phyloP scores from a whole-genome alignment of 2,888 invertebrate species.

The Caenorhabditis becei region DNA sequence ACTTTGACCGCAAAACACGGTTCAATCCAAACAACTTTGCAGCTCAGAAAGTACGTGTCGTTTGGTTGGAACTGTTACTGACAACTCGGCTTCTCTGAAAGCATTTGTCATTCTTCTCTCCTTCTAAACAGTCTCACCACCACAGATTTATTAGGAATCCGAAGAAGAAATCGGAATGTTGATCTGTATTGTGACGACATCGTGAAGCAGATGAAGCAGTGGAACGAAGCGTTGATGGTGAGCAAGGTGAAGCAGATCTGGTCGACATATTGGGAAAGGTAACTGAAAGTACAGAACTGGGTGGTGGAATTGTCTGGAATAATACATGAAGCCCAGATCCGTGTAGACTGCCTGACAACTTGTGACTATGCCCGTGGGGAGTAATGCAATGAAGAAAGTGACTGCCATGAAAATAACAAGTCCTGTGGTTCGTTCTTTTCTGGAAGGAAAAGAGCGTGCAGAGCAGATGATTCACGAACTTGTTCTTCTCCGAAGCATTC shows the following conservation, averaged over 20 bases:
- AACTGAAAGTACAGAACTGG: neutral
- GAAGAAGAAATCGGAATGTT: too few species aligned
- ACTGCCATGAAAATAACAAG: constrained; percentile 31
- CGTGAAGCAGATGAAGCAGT: constrained; percentile 4
- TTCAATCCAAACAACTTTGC: too few species aligned
- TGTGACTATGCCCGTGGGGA: neutral
- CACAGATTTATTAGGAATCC: too few species aligned
- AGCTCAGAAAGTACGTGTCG: too few species aligned
- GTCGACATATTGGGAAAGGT: neutral
- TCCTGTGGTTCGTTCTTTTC: constrained; percentile 28
- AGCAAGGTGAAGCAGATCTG: neutral
- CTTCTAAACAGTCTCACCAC: too few species aligned
- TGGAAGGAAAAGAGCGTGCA: neutral
- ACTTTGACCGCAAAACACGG: too few species aligned
- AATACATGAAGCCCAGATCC: neutral
- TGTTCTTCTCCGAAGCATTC: neutral
- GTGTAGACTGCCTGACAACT: neutral
- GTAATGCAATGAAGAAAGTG: constrained; percentile 22
- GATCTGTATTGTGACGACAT: constrained; percentile 19
- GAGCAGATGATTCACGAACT: too few species aligned
- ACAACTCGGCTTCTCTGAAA: too few species aligned
- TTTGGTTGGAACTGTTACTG: too few species aligned
- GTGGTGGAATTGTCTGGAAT: too few species aligned
- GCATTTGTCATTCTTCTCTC: too few species aligned
- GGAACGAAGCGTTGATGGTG: constrained; percentile 2